phyloP scores from a whole-genome alignment of 1,140 invertebrate species.

The Drosophila pandora region DNA sequence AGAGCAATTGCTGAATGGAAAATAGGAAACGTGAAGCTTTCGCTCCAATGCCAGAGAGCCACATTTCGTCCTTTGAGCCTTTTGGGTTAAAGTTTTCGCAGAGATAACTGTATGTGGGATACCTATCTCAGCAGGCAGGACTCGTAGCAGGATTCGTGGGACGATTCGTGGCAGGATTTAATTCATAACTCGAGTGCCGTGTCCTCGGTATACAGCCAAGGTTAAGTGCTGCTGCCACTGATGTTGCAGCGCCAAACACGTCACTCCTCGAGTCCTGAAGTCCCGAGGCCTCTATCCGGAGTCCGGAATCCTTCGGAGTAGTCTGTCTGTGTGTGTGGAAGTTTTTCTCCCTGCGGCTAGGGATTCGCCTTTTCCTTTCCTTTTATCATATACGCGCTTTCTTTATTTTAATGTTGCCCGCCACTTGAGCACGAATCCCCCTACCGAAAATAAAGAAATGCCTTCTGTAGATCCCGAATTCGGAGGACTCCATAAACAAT shows the following conservation, averaged over 20 bases:
- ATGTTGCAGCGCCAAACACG: conserved; percentile 54
- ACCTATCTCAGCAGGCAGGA: conserved; percentile 43
- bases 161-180: conserved; percentile 70
- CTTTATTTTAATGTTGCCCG: conserved; percentile 39
- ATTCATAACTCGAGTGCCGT: conserved; percentile 78
- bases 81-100: conserved; percentile 61
- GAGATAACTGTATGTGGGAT: conserved; percentile 15
- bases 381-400: conserved; percentile 30
- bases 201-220: conserved; percentile 77
- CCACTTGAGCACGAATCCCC: conserved; percentile 68
- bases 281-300: conserved; percentile 17
- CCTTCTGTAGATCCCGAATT: conserved; percentile 4
- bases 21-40: conserved; percentile 23
- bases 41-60: conserved; percentile 6
- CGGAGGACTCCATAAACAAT: conserved; percentile 50
- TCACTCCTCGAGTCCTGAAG: conserved; percentile 50
- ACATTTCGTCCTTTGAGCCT: conserved; percentile 19
- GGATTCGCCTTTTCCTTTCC: conserved; percentile 34
- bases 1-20: conserved; percentile 65
- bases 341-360: conserved; percentile 18
- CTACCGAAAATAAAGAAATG: conserved; percentile 12
- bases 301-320: conserved; percentile 16
- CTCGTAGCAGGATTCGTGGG: conserved; percentile 23
- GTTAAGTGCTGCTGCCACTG: conserved; percentile 58
- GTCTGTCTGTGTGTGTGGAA: conserved; percentile 10